Evolutionary conservation across 2,113 vertebrate genomes (phyloP).

Genomic region (Spea multiplicata): DNA sequence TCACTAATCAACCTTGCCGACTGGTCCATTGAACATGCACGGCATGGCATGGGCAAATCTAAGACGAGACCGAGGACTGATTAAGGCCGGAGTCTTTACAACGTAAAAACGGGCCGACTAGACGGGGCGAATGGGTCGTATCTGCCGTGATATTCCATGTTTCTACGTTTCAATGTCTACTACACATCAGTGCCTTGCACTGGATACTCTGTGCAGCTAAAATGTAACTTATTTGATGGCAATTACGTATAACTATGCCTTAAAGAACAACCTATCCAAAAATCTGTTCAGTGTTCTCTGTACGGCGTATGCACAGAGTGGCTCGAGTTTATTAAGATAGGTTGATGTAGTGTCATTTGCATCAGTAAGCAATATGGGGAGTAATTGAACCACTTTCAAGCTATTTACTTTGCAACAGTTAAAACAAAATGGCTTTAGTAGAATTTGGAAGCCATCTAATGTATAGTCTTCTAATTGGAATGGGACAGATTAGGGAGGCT

Average conservation of each 20-base stretch:
- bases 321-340: conserved; percentile 40
- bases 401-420: conserved; percentile 46
- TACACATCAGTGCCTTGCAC: neutral
- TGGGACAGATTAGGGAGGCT: conserved; percentile 39
- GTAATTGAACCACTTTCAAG: conserved; percentile 39
- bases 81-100: too few species aligned
- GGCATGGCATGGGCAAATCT: too few species aligned
- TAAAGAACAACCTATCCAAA: conserved; percentile 9
- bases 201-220: neutral
- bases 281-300: conserved; percentile 33
- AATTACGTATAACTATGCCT: neutral
- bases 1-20: too few species aligned
- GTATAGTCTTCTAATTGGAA: conserved; percentile 42
- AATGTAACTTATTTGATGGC: neutral
- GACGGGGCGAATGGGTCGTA: too few species aligned
- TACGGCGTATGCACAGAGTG: neutral
- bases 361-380: conserved; percentile 46
- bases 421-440: conserved; percentile 41
- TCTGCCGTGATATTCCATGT: too few species aligned
- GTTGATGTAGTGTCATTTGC: conserved; percentile 44
- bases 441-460: conserved; percentile 33
- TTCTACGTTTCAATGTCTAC: too few species aligned
- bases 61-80: too few species aligned
- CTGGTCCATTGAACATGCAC: too few species aligned
- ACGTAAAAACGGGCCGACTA: too few species aligned